Conservation (phyloP, 1,140 invertebrate genomes). For the Macrobrachium nipponense region DNA sequence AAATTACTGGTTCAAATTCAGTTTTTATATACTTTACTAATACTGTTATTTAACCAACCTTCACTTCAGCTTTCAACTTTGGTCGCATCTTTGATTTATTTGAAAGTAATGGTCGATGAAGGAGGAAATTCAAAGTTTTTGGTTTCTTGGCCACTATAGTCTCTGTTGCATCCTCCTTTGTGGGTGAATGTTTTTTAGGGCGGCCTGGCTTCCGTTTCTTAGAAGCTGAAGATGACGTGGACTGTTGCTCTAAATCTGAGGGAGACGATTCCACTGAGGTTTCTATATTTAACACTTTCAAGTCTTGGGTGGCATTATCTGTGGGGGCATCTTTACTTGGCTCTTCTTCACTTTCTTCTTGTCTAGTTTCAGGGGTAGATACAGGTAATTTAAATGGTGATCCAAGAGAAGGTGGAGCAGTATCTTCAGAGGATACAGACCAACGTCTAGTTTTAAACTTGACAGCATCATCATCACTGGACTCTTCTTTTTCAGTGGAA, state of each 20-base stretch:
- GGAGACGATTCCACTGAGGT: slow-evolving; percentile 61
- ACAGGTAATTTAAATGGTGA: slow-evolving; percentile 48
- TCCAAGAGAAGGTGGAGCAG: slow-evolving; percentile 69
- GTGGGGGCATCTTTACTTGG: slow-evolving; percentile 19
- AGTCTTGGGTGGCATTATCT: slow-evolving; percentile 42
- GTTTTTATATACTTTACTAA: not conserved
- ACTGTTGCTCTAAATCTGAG: slow-evolving; percentile 46
- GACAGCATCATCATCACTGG: slow-evolving; percentile 50
- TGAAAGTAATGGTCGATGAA: slow-evolving; percentile 66
- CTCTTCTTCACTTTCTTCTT: slow-evolving; percentile 53
- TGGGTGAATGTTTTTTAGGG: slow-evolving; percentile 79
- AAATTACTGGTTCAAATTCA: too few species aligned
- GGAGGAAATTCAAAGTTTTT: slow-evolving; percentile 66
- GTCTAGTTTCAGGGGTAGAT: slow-evolving; percentile 32
- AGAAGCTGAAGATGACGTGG: slow-evolving; percentile 70
- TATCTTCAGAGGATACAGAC: slow-evolving; percentile 67
- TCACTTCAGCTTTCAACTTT: slow-evolving; percentile 78
- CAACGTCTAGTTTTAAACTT: slow-evolving; percentile 47
- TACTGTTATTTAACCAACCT: slow-evolving; percentile 9
- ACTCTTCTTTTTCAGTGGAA: slow-evolving; percentile 51
- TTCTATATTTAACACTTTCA: slow-evolving; percentile 41
- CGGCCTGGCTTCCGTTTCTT: slow-evolving; percentile 87
- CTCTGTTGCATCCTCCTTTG: slow-evolving; percentile 75
- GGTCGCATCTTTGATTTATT: slow-evolving; percentile 73
- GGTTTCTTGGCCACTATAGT: slow-evolving; percentile 85